These are phyloP conservation scores for Meteorus colon DNA, from an alignment of 2,888 invertebrate species.

Conservation along the genomic window DNA sequence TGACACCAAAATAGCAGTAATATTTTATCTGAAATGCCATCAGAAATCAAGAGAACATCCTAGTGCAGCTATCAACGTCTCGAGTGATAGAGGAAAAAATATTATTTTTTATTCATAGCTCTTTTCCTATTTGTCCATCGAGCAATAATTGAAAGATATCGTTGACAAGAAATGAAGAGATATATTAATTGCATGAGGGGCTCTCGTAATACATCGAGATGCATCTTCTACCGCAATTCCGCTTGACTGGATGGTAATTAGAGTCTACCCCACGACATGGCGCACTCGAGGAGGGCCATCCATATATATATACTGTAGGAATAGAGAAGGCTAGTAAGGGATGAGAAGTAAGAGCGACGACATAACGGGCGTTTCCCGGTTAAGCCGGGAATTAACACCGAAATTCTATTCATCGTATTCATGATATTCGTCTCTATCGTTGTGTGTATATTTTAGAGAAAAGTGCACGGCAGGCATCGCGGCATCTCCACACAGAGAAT, in stretches of 20 bases:
- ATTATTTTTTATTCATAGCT: background rate
- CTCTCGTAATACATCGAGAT: slow-evolving; percentile 14
- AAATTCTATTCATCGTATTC: slow-evolving; percentile 53
- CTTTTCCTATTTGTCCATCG: background rate
- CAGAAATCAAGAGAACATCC: background rate
- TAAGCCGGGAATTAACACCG: slow-evolving; percentile 52
- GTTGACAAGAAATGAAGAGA: background rate
- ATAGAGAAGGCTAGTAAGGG: background rate
- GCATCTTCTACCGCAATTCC: slow-evolving; percentile 34
- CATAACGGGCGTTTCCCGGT: slow-evolving; percentile 42
- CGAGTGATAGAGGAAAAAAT: background rate
- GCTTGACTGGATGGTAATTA: slow-evolving; percentile 38
- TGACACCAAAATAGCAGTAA: background rate
- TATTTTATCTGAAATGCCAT: background rate
- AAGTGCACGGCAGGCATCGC: background rate
- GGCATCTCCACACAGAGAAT: background rate
- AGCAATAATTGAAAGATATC: slow-evolving; percentile 2
- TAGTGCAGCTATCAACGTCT: background rate
- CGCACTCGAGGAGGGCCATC: slow-evolving; percentile 12
- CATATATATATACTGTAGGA: background rate
- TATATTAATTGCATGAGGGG: slow-evolving; percentile 10
- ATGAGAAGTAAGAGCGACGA: slow-evolving; percentile 31
- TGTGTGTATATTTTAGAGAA: slow-evolving; percentile 33
- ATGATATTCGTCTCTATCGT: slow-evolving; percentile 51
- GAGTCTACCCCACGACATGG: slow-evolving; percentile 34